phyloP scores from a whole-genome alignment of 2,113 vertebrate genomes.

The Cisticola juncidis region DNA sequence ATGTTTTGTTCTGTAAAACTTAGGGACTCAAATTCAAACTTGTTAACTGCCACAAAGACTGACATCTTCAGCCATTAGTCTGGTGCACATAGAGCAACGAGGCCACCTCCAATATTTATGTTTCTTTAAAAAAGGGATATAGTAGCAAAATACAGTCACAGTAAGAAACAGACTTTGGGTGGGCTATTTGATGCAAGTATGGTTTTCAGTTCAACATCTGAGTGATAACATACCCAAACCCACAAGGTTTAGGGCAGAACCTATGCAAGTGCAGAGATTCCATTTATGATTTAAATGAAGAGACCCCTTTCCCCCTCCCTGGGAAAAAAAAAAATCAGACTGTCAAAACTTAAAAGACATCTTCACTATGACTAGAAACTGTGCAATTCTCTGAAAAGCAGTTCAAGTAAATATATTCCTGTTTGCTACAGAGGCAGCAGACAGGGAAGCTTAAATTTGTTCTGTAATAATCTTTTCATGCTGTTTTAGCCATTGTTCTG shows the following conservation, averaged over 20 bases:
- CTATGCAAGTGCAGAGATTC: background rate
- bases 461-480: background rate
- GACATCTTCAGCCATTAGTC: constrained; percentile 1
- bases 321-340: background rate
- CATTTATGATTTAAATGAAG: background rate
- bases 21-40: constrained; percentile 21
- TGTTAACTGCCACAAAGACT: background rate
- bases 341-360: background rate
- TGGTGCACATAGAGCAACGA: constrained; percentile 21
- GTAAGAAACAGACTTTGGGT: constrained; percentile 27
- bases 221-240: background rate
- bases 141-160: constrained; percentile 33
- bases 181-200: constrained; percentile 52
- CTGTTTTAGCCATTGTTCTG: background rate
- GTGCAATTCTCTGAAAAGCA: constrained; percentile 42
- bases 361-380: background rate
- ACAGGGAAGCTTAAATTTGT: background rate
- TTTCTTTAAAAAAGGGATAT: background rate
- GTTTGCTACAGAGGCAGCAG: constrained; percentile 15
- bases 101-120: background rate
- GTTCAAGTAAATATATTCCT: constrained; percentile 37
- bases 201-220: constrained; percentile 15
- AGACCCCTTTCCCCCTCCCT: background rate
- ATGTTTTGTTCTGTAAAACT: constrained; percentile 3
- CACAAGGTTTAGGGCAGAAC: background rate